These are phyloP conservation scores for Chaetura pelagica DNA, from an alignment of 2,113 vertebrate genomes.

Conservation along the genomic window DNA sequence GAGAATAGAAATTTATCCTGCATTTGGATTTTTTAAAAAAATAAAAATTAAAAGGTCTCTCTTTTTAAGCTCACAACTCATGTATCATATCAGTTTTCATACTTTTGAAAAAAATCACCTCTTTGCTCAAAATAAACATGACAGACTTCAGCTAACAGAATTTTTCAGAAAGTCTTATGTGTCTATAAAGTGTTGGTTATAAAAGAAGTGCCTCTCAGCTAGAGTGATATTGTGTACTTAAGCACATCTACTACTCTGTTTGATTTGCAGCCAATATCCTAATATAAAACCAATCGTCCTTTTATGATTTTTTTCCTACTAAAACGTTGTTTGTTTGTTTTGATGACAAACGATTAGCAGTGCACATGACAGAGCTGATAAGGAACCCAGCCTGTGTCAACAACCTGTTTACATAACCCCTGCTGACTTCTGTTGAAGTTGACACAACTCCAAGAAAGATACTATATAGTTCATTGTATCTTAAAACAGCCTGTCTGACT, in stretches of 20 bases:
- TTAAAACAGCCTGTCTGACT: background rate
- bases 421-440: background rate
- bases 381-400: background rate
- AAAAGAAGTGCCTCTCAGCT: slow-evolving; percentile 7
- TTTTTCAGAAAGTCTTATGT: background rate
- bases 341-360: background rate
- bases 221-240: background rate
- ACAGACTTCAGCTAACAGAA: background rate
- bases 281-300: background rate
- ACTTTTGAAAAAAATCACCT: background rate
- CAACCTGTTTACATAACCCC: background rate
- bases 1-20: background rate
- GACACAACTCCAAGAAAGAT: slow-evolving; percentile 12
- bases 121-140: background rate
- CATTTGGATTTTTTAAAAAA: background rate
- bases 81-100: background rate
- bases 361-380: slow-evolving; percentile 14
- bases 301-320: background rate
- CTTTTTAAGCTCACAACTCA: background rate
- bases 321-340: slow-evolving; percentile 11
- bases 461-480: background rate
- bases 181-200: background rate
- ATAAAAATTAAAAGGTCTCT: background rate
- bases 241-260: background rate
- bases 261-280: slow-evolving; percentile 25